Evolutionary conservation across 2,797 vertebrate genomes (phyloP).

Genomic region (Molossus alvarezi): DNA sequence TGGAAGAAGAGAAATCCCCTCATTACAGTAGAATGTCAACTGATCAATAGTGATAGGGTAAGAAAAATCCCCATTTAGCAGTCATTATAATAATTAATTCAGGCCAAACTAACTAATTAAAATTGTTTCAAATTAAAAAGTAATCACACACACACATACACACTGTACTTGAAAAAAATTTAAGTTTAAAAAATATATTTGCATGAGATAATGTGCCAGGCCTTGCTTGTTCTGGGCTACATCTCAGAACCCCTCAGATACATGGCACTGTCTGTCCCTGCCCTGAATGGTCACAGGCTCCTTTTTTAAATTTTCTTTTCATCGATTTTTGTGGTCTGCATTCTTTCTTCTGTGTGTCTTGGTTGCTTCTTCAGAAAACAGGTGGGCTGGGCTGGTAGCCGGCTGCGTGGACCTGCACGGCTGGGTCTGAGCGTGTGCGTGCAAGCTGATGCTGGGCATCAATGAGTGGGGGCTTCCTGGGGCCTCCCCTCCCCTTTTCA

Average conservation of each 20-base stretch:
- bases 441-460: background rate
- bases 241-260: background rate
- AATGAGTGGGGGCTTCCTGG: background rate
- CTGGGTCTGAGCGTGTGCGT: background rate
- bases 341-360: background rate
- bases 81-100: background rate
- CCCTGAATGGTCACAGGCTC: background rate
- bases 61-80: background rate
- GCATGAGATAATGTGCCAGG: accelerated
- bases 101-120: background rate
- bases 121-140: background rate
- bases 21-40: background rate
- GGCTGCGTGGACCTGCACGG: background rate
- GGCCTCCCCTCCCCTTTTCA: background rate
- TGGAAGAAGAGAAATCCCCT: background rate
- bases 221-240: background rate
- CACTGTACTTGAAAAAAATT: background rate
- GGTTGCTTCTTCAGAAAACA: background rate
- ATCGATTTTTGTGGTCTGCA: background rate
- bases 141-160: background rate
- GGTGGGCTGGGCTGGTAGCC: too few relatives aligned
- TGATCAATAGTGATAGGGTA: background rate
- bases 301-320: background rate
- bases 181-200: background rate
- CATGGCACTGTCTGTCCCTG: accelerated